phyloP scores from a whole-genome alignment of 1,140 invertebrate species.

The Pteromalus puparum region DNA sequence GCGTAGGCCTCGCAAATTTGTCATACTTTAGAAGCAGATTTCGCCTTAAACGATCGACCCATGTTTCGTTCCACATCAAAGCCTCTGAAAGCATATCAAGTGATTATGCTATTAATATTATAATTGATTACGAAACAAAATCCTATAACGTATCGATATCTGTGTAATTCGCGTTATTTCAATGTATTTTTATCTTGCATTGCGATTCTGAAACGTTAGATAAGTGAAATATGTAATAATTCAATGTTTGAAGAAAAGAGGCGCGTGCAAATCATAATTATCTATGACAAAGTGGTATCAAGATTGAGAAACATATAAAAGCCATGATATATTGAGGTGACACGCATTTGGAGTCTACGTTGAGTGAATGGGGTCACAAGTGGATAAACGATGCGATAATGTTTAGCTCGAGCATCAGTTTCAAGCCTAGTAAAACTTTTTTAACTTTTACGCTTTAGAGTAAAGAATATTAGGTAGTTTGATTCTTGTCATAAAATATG shows the following conservation, averaged over 20 bases:
- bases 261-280: not conserved
- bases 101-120: too few species aligned
- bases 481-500: not conserved
- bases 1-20: slow-evolving; percentile 77
- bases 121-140: too few species aligned
- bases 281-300: not conserved
- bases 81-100: slow-evolving; percentile 43
- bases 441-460: not conserved
- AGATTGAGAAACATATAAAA: slow-evolving; percentile 11
- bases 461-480: not conserved
- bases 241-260: not conserved
- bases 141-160: too few species aligned
- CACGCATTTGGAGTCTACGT: not conserved
- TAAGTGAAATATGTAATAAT: too few species aligned
- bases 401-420: not conserved
- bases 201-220: too few species aligned
- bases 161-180: too few species aligned
- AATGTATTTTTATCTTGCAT: too few species aligned
- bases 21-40: slow-evolving; percentile 79
- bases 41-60: slow-evolving; percentile 76
- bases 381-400: slow-evolving; percentile 33
- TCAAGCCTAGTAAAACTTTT: not conserved
- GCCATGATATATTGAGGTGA: not conserved
- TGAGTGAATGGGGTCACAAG: slow-evolving; percentile 29
- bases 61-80: slow-evolving; percentile 72